phyloP scores from a whole-genome alignment of 2,888 invertebrate species.

The Lycaena phlaeas region DNA sequence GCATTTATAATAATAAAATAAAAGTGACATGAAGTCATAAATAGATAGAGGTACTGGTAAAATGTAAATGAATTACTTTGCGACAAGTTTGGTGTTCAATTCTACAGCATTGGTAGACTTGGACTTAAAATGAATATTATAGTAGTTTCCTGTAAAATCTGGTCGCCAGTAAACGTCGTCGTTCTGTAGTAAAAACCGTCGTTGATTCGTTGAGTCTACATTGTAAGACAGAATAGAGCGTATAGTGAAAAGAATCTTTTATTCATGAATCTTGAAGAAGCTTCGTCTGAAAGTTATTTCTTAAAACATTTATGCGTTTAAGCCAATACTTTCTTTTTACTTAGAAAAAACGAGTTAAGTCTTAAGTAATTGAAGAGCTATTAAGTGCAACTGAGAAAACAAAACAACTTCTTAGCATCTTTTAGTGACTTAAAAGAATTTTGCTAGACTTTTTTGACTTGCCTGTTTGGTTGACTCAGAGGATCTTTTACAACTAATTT shows the following conservation, averaged over 20 bases:
- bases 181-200: background rate
- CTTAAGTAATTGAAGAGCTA: slow-evolving; percentile 3
- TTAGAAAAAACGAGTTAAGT: slow-evolving; percentile 2
- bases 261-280: slow-evolving; percentile 21
- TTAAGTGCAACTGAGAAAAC: background rate
- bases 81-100: no score
- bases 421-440: background rate
- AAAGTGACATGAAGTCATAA: no score
- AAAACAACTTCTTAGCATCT: background rate
- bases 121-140: no score
- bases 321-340: slow-evolving; percentile 13
- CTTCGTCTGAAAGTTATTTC: slow-evolving; percentile 28
- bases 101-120: no score
- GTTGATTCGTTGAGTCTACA: background rate
- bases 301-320: slow-evolving; percentile 38
- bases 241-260: slow-evolving; percentile 25
- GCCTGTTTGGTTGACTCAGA: no score
- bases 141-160: no score
- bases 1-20: no score
- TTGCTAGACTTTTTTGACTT: background rate
- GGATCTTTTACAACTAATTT: no score
- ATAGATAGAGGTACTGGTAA: no score
- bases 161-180: no score
- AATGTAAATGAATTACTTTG: no score
- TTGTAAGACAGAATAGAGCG: slow-evolving; percentile 19